A percentile compares a stretch with the other conserved stretches of the same genome.
Conservation (phyloP, 2,113 vertebrate species). For the Verasper variegatus region DNA sequence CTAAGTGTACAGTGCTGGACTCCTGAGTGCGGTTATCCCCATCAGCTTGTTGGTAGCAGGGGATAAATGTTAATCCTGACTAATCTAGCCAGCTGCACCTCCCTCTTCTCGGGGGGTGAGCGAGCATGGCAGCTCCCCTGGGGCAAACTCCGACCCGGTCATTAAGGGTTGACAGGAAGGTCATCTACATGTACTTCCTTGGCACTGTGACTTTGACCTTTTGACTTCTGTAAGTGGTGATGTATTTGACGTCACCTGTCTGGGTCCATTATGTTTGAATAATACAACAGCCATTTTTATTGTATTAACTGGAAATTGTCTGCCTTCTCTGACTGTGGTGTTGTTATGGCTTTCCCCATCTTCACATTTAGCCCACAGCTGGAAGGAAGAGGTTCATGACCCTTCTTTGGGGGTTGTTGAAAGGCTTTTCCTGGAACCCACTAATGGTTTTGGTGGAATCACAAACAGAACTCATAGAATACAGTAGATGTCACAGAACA, state of each 20-base stretch:
- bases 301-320: too few species aligned
- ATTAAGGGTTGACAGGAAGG: slow-evolving; percentile 2
- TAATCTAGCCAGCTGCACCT: slow-evolving; percentile 71
- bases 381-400: too few species aligned
- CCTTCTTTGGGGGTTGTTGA: too few species aligned
- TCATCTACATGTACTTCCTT: background rate
- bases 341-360: too few species aligned
- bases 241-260: background rate
- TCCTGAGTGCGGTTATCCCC: slow-evolving; percentile 55
- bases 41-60: slow-evolving; percentile 55
- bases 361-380: too few species aligned
- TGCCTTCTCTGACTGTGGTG: too few species aligned
- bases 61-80: slow-evolving; percentile 71
- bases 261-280: too few species aligned
- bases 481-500: background rate
- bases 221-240: background rate
- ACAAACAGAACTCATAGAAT: background rate
- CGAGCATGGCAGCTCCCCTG: slow-evolving; percentile 18
- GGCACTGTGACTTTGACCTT: slow-evolving; percentile 2
- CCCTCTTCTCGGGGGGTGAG: slow-evolving; percentile 25
- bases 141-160: slow-evolving; percentile 22
- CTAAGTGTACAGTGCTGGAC: slow-evolving; percentile 42
- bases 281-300: too few species aligned
- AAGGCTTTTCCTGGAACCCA: background rate
- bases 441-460: background rate